Evolutionary conservation across 2,797 vertebrate species (phyloP), one percentile per base, ranked within the genome.

Genomic region (Poeciliopsis presidionis): DNA sequence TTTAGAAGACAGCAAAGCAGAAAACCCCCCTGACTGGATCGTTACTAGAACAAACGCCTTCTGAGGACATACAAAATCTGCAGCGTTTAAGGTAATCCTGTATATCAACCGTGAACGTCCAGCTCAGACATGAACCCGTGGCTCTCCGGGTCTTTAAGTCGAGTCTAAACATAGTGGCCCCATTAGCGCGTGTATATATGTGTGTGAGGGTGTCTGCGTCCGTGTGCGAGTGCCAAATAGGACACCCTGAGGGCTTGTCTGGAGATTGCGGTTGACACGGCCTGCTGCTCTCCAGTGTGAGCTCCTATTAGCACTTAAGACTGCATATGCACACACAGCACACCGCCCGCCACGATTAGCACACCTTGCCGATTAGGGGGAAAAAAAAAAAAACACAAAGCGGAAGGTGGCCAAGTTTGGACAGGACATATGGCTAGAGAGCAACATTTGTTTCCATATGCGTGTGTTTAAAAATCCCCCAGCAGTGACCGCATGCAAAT

Each of bases 221-320:
- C 75, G 74, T 77, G 82, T 87, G 79, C 67, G 36, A 76, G 45
- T 92, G 92, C 95, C 94, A 95, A 94, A 89, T 94, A 90, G 93
- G 94, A 93, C 92, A 94, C 92, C 90, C 92, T 94, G 90, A 95
- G 92, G 91, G 89, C 91, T 95, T 92, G 91, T 92, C 91, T 89
- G 90, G 81, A 85, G 92, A 94, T 92, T 94, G 92, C 63, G 87
- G 88, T 76, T 94, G 94, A 96, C 94, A 91, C 69, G 83, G 81
- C 92, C 90, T 90, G 92, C 93, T 95, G 93, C 92, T 90, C 90
- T 94, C 93, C 91, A 82, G 81, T 45, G 86, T 93, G 90, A 91
- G 91, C 84, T 87, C 83, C 90, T 89, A 92, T 93, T 94, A 94
- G 92, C 90, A 83, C 87, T 92, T 92, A 92, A 91, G 86, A 86